A percentile compares a stretch with the other conserved stretches of the same genome.
phyloP scores from a whole-genome alignment of 2,888 invertebrate species.

The Candidula unifasciata region DNA sequence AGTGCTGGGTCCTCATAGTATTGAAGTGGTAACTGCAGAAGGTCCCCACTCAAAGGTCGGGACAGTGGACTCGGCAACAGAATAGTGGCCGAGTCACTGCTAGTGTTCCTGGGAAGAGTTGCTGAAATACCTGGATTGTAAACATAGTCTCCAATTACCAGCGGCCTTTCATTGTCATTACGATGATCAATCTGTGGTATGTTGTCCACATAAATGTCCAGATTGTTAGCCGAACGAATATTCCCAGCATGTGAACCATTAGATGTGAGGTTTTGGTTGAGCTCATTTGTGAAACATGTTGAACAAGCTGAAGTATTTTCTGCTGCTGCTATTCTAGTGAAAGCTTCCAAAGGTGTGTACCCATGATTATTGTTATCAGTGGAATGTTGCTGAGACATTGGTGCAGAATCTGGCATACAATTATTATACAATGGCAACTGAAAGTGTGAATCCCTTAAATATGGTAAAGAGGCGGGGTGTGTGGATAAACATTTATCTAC shows the following conservation, averaged over 20 bases:
- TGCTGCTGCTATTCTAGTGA: background rate
- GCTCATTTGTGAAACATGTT: background rate
- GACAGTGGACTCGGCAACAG: background rate
- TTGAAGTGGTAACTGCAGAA: background rate
- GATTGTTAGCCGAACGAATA: too few relatives aligned
- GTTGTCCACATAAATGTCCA: slow-evolving; percentile 1
- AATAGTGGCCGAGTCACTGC: background rate
- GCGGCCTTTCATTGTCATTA: background rate
- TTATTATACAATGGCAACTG: background rate
- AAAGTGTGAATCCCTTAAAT: background rate
- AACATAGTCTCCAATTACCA: background rate
- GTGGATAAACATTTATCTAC: background rate
- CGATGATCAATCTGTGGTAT: background rate
- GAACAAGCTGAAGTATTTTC: background rate
- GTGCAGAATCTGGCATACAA: background rate
- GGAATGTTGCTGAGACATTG: background rate
- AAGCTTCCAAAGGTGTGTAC: background rate
- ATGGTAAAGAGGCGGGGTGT: background rate
- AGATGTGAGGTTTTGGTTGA: background rate
- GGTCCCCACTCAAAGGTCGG: slow-evolving; percentile 25
- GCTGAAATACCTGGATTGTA: background rate
- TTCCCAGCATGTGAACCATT: background rate
- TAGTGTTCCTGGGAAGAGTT: background rate
- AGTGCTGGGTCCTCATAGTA: slow-evolving; percentile 10
- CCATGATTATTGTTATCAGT: background rate